Evolutionary conservation across 1,140 invertebrate genomes (phyloP), one percentile per base, ranked within the genome.

Genomic region (Cotesia glomerata): DNA sequence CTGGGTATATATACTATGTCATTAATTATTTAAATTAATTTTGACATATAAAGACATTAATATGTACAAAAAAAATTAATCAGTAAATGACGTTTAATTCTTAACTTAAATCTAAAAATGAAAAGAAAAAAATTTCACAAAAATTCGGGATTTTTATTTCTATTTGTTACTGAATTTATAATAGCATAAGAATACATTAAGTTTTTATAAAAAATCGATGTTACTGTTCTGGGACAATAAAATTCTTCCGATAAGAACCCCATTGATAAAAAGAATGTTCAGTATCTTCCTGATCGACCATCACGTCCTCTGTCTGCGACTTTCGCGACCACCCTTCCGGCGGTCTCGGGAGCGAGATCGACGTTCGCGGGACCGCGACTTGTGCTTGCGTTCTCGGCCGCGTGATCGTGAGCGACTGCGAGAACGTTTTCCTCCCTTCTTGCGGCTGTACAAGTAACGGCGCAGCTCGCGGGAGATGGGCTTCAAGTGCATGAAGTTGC

Each of bases 401-500:
- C 79, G 79, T 32, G 78, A 79, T 54, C 77, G 59, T 18, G 85
- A 87, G 9, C 86, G 80, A 18, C 86, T 87, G 62, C 84, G 79
- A 4, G 86, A 87, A 63, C 86, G 79, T 85, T 81, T 88, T 7
- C 88, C 83, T 11, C 91, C 79, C 66, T 83, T 84, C 75, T 79
- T 86, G 68, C 82, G 79, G 72, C 76, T 82, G 71, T 84, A 86
- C 14, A 81, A 76, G 67, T 94, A 97, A 82, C 96, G 90, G 71
- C 97, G 89, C 36, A 99, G 85, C 82, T 97, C 96, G 76, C 97
- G 88, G 0, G 97, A 98, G 80, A 99, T 99, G 54, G 97, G 98
- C 83, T 99, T 99, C 82, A 99, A 89, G 84, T 99, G 98, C 98
- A 99, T 99, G 85, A 99, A 99, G 88, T 99, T 99, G 86, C 98